These are phyloP conservation scores for Ctenopoma multispine DNA, from an alignment of 2,797 vertebrate species.

Conservation along the genomic window DNA sequence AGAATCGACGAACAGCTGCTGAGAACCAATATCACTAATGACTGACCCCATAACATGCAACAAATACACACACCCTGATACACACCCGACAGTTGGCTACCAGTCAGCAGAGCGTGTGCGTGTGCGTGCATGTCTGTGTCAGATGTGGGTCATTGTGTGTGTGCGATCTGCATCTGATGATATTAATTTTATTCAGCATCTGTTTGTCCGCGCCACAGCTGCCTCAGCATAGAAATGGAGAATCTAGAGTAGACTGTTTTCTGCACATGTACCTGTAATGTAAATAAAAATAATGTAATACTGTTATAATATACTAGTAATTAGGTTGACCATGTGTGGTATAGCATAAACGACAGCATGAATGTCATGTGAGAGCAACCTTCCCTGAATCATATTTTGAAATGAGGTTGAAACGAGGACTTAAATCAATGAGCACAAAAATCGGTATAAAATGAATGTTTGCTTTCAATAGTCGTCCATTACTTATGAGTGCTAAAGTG, in stretches of 20 bases:
- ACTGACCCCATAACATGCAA: conserved; percentile 59
- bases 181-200: conserved; percentile 77
- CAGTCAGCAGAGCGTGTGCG: conserved; percentile 23
- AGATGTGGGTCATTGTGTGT: conserved; percentile 68
- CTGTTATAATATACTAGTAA: not conserved
- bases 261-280: not conserved
- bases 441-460: not conserved
- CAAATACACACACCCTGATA: conserved; percentile 37
- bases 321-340: not conserved
- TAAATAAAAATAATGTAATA: not conserved
- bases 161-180: conserved; percentile 62
- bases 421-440: conserved; percentile 21
- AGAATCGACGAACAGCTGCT: conserved; percentile 69
- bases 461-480: conserved; percentile 8
- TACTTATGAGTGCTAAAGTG: conserved; percentile 38
- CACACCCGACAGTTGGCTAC: conserved; percentile 34
- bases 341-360: not conserved
- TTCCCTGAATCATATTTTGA: conserved; percentile 3
- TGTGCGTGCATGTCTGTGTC: conserved; percentile 32
- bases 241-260: conserved; percentile 28
- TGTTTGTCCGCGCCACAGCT: conserved; percentile 69
- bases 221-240: conserved; percentile 37
- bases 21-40: conserved; percentile 80
- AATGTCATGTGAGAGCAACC: not conserved
- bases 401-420: conserved; percentile 9